Evolutionary conservation across 2,888 invertebrate genomes (phyloP), one percentile per base, ranked within the genome.

Genomic region (Notocelia uddmanniana): DNA sequence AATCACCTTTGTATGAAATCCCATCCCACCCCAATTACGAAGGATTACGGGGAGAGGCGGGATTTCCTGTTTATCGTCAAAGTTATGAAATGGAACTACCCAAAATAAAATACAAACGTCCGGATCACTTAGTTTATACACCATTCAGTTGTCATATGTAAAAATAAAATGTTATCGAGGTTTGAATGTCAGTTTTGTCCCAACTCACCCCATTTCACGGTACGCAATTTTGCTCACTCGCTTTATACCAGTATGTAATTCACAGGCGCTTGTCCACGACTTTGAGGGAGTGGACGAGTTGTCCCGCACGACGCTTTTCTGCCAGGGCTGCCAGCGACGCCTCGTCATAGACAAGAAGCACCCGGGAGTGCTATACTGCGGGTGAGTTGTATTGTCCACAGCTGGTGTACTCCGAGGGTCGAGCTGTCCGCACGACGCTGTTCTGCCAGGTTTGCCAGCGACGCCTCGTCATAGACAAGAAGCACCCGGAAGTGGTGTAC

Each of bases 281-380:
- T 75, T 94, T 73, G 89, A 89, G 0, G 78, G 80, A 0, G 83
- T 91, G 0, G 87, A 91, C 62, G 81, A 81, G 1, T 77, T 94
- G 54, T 85, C 89, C 0, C 81, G 78, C 48, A 75, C 78, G 34
- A 92, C 93, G 0, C 77, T 94, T n/a, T 90, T 86, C 79, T 94
- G 94, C 74, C 76, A 76, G 0, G 76, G 78, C 1, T 94, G 94
- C 31, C 86, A 86, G 0, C 85, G 85, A 72, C 78, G 94, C 0
- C 78, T 91, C 0, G 79, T 89, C 19, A 87, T 94, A 0, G 92
- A 92, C 68, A 90, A 86, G 78, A 87, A 87, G 68, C 85, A 85
- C 10, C 77, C 85, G 0, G 89, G 89, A 0, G 83, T 92, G 3
- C 75, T 76, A 11, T 94, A 94, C 75, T 94, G 94, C 83, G 76